phyloP scores from a whole-genome alignment of 1,140 invertebrate genomes.

The Lucilia cuprina region DNA sequence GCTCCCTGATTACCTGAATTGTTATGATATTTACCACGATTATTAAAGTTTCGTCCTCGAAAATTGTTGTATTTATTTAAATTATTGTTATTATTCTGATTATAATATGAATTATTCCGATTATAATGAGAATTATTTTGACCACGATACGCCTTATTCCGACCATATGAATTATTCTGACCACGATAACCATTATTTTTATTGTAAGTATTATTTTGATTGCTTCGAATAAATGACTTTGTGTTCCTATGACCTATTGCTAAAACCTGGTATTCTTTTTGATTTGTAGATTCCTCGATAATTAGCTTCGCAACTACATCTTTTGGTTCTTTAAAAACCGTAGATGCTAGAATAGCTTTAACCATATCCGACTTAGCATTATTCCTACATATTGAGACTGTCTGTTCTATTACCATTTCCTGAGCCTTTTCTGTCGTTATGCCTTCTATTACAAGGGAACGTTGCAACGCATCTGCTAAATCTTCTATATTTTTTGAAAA shows the following conservation, averaged over 20 bases:
- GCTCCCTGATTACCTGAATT: neutral
- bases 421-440: neutral
- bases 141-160: too few species aligned
- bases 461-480: neutral
- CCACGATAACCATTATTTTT: too few species aligned
- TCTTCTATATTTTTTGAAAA: neutral
- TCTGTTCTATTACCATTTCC: neutral
- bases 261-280: neutral
- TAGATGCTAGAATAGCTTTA: neutral
- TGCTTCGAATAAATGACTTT: neutral
- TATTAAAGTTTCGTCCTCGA: neutral
- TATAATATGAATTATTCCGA: too few species aligned
- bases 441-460: neutral
- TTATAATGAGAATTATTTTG: too few species aligned
- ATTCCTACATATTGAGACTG: neutral
- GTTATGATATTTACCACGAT: neutral
- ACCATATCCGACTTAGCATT: neutral
- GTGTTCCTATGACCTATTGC: neutral
- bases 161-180: too few species aligned
- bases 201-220: too few species aligned
- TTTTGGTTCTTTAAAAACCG: neutral
- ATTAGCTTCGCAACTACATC: conserved; percentile 16
- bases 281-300: neutral
- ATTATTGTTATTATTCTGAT: too few species aligned
- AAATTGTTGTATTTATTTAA: too few species aligned